A percentile compares a stretch with the other conserved stretches of the same genome.
Conservation (phyloP, 2,797 vertebrate genomes). For the Steatocranus sp. region DNA sequence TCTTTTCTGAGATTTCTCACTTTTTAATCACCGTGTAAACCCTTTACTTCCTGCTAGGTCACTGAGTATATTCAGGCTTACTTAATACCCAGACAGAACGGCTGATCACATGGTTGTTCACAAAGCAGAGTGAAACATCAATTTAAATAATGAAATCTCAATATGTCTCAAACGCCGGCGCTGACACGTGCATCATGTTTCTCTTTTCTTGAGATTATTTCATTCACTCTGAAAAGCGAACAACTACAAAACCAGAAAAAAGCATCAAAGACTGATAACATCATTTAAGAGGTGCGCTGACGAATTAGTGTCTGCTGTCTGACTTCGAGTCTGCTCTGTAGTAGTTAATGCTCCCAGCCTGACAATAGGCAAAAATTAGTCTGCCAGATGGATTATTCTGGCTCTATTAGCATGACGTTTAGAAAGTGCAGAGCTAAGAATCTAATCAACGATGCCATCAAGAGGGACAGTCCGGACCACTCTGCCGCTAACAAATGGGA, state of each 20-base stretch:
- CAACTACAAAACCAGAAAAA: neutral
- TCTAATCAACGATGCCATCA: conserved; percentile 8
- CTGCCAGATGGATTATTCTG: conserved; percentile 10
- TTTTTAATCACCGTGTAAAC: neutral
- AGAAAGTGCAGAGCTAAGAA: neutral
- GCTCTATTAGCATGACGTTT: neutral
- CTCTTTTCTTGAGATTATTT: neutral
- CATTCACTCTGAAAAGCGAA: neutral
- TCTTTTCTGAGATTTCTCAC: neutral
- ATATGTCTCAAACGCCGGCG: neutral
- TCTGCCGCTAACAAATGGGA: conserved; percentile 19
- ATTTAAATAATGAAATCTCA: neutral
- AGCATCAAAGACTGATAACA: neutral
- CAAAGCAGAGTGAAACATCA: neutral
- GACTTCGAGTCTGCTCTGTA: neutral
- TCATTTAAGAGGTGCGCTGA: neutral
- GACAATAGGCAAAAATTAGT: neutral
- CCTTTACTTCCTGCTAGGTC: neutral
- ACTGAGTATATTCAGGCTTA: neutral
- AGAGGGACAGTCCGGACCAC: neutral
- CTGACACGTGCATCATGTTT: neutral
- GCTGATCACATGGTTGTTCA: neutral
- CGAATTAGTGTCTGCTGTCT: neutral
- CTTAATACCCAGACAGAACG: neutral
- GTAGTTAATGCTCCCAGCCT: neutral